Percentiles rank a stretch among this genome's conserved stretches.
Conservation (phyloP, 1,140 invertebrate genomes). For the Drosophila varians region DNA sequence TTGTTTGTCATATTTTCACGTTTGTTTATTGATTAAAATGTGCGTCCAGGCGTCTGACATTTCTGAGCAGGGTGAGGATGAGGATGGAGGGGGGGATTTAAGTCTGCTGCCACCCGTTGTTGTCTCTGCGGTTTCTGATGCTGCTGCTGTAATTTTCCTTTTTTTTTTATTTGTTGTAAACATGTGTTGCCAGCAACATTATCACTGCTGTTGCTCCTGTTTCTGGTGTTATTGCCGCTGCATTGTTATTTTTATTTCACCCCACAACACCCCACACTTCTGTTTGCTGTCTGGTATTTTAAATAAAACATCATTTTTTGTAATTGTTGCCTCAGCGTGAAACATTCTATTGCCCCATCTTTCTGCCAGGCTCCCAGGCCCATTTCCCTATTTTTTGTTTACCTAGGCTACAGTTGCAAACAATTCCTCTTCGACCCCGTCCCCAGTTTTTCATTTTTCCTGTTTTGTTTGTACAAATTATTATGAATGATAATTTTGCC, state of each 20-base stretch:
- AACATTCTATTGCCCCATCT: constrained; percentile 46
- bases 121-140: constrained; percentile 44
- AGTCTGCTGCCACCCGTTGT: constrained; percentile 51
- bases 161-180: constrained; percentile 45
- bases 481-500: constrained; percentile 75
- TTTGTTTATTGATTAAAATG: constrained; percentile 81
- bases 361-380: constrained; percentile 1
- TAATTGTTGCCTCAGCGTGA: constrained; percentile 58
- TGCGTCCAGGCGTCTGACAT: constrained; percentile 47
- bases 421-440: constrained; percentile 9
- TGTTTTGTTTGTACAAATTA: constrained; percentile 70
- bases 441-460: not conserved
- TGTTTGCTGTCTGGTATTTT: constrained; percentile 51
- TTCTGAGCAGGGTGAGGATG: not conserved
- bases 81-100: not conserved
- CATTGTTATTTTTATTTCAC: constrained; percentile 65
- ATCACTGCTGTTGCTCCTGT: constrained; percentile 49
- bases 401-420: constrained; percentile 46
- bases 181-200: constrained; percentile 75
- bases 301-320: constrained; percentile 75
- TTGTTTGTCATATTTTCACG: constrained; percentile 80
- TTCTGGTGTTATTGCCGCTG: constrained; percentile 5
- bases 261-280: not conserved
- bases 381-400: constrained; percentile 23
- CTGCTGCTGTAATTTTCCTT: constrained; percentile 26